Evolutionary conservation across 2,888 invertebrate species (phyloP), one percentile per base, ranked within the genome.

Genomic region (Melikaiella ostensackeni): DNA sequence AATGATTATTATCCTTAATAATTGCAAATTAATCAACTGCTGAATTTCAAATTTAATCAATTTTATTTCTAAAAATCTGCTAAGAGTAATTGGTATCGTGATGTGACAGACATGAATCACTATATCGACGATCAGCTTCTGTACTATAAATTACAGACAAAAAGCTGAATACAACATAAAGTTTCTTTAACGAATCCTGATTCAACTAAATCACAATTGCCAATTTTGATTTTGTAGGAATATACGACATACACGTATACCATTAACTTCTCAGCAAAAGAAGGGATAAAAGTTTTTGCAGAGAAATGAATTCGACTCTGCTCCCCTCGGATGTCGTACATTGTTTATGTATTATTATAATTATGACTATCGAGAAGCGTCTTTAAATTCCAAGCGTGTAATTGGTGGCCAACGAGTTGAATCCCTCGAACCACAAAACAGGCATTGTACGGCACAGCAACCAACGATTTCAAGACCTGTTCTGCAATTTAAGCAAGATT

Each of bases 381-480:
- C 70, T 70, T 70, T 70, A 70, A 70, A 70, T 70, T 70, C 70
- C 50, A 30, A 70, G 70, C 70, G 50, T 70, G 70, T 70, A 70
- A 70, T 70, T 70, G 70, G 70, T 70, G 70, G 70, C 70, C 70
- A 70, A 70, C 70, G 50, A 70, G 70, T 70, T 70, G 70, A 70
- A 70, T 70, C 50, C 30, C 70, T 70, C 50, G 70, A 70, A 50
- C 70, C 70, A 70, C 70, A 70, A 50, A 70, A 70, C 70, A 70
- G 70, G 70, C 70, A 70, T 50, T 70, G 50, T 46, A 70, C 27
- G 46, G 30, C 50, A 70, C 50, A 70, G n/a, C 30, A 50, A n/a
- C 50, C 50, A 70, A 70, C 27, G 59, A 59, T 59, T 59, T 27
- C 59, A 59, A 59, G 59, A 59, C 70, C 70, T 70, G 70, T 70